phyloP scores from a whole-genome alignment of 1,140 invertebrate genomes.

The Plectrocnemia conspersa region DNA sequence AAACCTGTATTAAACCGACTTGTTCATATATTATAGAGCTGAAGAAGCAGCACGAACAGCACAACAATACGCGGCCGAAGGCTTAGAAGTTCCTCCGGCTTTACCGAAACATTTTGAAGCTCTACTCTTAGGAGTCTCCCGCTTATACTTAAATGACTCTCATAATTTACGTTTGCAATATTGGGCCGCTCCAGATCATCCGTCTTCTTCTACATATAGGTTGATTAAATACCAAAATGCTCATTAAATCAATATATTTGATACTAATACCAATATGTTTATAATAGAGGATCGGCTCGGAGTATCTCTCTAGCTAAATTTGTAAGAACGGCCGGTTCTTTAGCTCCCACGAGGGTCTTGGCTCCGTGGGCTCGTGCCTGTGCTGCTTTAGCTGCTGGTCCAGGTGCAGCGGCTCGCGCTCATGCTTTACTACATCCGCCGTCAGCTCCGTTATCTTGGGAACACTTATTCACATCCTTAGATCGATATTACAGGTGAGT shows the following conservation, averaged over 20 bases:
- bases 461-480: constrained; percentile 84
- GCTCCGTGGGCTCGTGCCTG: constrained; percentile 85
- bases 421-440: constrained; percentile 75
- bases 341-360: constrained; percentile 79
- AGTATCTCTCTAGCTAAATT: constrained; percentile 87
- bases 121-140: constrained; percentile 70
- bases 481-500: constrained; percentile 66
- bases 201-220: constrained; percentile 19
- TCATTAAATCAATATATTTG: too few species aligned
- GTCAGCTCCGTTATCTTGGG: constrained; percentile 67
- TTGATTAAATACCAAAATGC: background rate
- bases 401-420: constrained; percentile 69
- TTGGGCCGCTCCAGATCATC: constrained; percentile 67
- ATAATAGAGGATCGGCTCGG: constrained; percentile 45
- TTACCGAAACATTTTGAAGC: constrained; percentile 79
- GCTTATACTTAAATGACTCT: constrained; percentile 73
- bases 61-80: constrained; percentile 75
- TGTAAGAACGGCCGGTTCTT: constrained; percentile 79
- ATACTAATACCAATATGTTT: background rate
- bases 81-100: constrained; percentile 70
- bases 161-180: constrained; percentile 71
- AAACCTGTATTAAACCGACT: background rate
- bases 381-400: constrained; percentile 70
- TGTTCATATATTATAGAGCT: constrained; percentile 51
- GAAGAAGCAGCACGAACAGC: constrained; percentile 85